phyloP scores from a whole-genome alignment of 2,888 invertebrate genomes.

The Caenorhabditis panamensis region DNA sequence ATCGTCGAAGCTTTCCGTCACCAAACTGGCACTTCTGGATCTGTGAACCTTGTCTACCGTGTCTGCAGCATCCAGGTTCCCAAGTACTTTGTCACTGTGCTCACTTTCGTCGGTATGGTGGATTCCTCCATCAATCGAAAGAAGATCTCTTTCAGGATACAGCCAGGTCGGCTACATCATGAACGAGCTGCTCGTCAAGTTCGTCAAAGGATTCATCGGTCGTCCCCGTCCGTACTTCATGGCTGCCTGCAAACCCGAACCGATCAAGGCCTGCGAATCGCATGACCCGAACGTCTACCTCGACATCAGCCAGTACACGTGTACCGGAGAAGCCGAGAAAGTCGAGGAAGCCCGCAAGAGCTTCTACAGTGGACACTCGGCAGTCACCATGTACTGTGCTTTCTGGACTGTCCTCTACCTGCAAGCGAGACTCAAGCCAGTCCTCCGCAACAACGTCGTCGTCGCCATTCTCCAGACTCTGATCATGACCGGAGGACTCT shows the following conservation, averaged over 20 bases:
- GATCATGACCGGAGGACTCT: conserved; percentile 43
- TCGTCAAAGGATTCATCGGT: conserved; percentile 29
- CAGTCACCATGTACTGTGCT: conserved; percentile 65
- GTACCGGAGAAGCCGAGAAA: conserved; percentile 50
- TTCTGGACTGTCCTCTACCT: conserved; percentile 64
- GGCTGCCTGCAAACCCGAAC: conserved; percentile 14
- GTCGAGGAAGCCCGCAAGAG: conserved; percentile 66
- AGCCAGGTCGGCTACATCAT: conserved; percentile 32
- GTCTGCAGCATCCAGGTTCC: neutral
- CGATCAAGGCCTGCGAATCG: conserved; percentile 9
- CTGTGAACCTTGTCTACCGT: conserved; percentile 8
- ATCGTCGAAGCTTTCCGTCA: conserved; percentile 18
- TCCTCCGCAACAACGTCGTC: conserved; percentile 39
- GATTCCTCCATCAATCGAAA: too few relatives aligned
- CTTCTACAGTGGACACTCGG: conserved; percentile 73
- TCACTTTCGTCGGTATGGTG: conserved; percentile 23
- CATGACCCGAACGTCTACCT: conserved; percentile 45
- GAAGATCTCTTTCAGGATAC: conserved; percentile 34
- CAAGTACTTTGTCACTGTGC: conserved; percentile 12
- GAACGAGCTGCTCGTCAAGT: conserved; percentile 33
- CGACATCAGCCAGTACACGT: conserved; percentile 39
- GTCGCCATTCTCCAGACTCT: conserved; percentile 58
- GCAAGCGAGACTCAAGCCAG: conserved; percentile 58
- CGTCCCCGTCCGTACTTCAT: conserved; percentile 24
- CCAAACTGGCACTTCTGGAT: neutral